These are phyloP conservation scores for Antheraea yamamai DNA, from an alignment of 2,888 invertebrate genomes.

Conservation along the genomic window DNA sequence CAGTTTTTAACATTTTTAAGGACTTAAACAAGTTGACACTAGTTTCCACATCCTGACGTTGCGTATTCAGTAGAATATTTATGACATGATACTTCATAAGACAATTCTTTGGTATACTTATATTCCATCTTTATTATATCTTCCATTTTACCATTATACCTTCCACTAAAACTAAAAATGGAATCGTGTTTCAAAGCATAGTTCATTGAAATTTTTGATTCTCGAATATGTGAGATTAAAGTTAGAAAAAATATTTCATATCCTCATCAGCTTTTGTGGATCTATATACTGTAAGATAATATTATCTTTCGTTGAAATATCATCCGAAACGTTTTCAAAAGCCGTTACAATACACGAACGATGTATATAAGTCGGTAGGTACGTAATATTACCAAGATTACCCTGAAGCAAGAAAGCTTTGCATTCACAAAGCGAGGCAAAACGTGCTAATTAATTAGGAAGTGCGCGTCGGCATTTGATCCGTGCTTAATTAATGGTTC, in stretches of 20 bases:
- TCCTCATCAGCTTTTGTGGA: neutral
- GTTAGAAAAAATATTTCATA: neutral
- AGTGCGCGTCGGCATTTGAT: slow-evolving; percentile 13
- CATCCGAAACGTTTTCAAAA: neutral
- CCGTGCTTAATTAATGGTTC: slow-evolving; percentile 13
- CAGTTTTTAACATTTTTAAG: no score
- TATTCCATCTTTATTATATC: no score
- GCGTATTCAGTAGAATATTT: no score
- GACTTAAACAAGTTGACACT: no score
- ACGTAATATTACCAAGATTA: neutral
- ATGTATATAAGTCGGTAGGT: neutral
- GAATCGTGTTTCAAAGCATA: no score
- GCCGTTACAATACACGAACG: neutral
- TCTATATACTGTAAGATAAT: neutral
- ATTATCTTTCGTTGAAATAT: neutral
- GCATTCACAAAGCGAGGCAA: slow-evolving; percentile 11
- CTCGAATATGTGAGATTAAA: no score
- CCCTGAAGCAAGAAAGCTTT: slow-evolving; percentile 1
- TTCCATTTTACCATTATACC: no score
- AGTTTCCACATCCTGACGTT: no score
- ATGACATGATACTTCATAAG: no score
- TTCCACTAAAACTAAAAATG: no score
- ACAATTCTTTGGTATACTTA: no score
- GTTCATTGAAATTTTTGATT: no score
- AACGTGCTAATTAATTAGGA: slow-evolving; percentile 19